A percentile compares a stretch with the other conserved stretches of the same genome.
Evolutionary conservation across 2,888 invertebrate species (phyloP).

Genomic region (Pachydiplax longipennis): DNA sequence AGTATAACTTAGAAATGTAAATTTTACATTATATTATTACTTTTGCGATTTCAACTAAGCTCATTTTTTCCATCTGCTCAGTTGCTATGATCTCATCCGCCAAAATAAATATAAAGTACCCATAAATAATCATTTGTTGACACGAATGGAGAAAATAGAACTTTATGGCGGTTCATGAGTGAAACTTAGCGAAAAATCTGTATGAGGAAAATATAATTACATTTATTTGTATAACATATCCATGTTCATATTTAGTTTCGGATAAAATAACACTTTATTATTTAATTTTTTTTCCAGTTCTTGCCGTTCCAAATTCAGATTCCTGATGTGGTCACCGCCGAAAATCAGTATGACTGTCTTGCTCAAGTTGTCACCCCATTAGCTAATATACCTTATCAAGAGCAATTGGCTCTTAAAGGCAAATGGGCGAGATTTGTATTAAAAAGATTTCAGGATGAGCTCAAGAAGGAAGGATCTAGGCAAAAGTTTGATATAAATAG

Average conservation of each 20-base stretch:
- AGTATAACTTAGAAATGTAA: neutral
- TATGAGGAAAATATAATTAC: no score
- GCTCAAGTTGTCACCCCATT: slow-evolving; percentile 58
- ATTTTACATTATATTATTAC: no score
- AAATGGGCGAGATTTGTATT: slow-evolving; percentile 50
- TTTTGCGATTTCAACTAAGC: no score
- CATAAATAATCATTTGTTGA: no score
- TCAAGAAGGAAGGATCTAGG: slow-evolving; percentile 47
- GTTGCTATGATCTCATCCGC: no score
- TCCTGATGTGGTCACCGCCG: slow-evolving; percentile 46
- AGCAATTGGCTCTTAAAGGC: slow-evolving; percentile 57
- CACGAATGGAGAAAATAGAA: no score
- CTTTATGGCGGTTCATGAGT: no score
- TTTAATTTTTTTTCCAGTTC: neutral
- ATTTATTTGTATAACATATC: no score
- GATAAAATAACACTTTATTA: neutral
- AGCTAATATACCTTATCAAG: slow-evolving; percentile 57
- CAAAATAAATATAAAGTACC: no score
- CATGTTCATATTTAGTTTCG: no score
- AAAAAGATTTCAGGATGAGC: slow-evolving; percentile 49
- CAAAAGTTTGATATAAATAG: neutral
- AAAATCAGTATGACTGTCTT: slow-evolving; percentile 51
- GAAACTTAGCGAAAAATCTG: no score
- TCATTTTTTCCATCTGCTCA: no score
- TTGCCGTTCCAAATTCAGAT: neutral